Evolutionary conservation across 92 coral and sea anemone species (phyloP), one percentile per base, ranked within the genome.

Genomic region (Umimayanthus kanabou): DNA sequence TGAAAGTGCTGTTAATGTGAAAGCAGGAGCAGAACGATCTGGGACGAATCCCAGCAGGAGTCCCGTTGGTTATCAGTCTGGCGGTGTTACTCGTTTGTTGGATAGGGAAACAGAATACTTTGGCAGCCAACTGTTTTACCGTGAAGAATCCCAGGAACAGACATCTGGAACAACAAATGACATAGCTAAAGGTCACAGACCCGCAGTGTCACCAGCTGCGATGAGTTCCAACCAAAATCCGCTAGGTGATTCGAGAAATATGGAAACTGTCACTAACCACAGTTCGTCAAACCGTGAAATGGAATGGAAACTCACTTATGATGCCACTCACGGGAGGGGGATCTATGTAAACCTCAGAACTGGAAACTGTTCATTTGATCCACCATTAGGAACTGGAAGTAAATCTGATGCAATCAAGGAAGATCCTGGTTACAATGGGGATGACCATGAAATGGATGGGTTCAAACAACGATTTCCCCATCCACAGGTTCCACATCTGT

Each of bases 361-460:
- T 25, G 99, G 99, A 42, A 94, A 95, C 88, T 92, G 98, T 15
- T 91, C 81, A 22, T 91, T 85, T 91, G 92, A 91, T n/a, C 74
- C 74, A 22, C 99, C 98, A 4, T 77, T 40, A 28, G 76, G 76
- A 72, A n/a, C 61, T 5, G 45, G n/a, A 55, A 18, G 28, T 33
- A 40, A 23, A 33, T 25, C 58, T 76, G 88, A 87, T n/a, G 82
- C 81, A 58, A 80, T 67, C 6, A 47, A 76, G 71, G 77, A 29
- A n/a, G 77, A 57, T 0, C 9, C 37, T 26, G 49, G 43, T 77
- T 79, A 3, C 37, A 20, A 74, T 9, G 78, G 77, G 64, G 79
- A 33, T 76, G 45, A 15, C 10, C 82, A 76, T 29, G 39, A 13
- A 2, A 81, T 10, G 22, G 39, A 74, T 2, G 71, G 50, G 57